These are phyloP conservation scores for Ceratitis capitata DNA, from an alignment of 1,140 invertebrate genomes.

Conservation along the genomic window DNA sequence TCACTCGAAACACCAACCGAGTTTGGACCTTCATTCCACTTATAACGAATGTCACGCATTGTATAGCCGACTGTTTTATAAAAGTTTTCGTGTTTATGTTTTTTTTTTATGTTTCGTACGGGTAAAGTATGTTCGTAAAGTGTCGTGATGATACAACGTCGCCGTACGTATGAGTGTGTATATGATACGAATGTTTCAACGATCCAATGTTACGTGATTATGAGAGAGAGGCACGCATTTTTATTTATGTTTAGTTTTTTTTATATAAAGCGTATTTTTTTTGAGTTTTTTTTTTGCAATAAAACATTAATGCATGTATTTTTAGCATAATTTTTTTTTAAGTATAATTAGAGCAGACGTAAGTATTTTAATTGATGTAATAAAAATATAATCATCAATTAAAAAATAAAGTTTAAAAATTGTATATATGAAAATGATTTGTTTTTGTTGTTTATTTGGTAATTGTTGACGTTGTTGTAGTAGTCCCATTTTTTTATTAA, in stretches of 20 bases:
- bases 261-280: no score
- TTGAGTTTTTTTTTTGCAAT: no score
- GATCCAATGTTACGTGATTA: not conserved
- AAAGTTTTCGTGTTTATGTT: not conserved
- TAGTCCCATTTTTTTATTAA: conserved; percentile 52
- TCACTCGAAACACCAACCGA: conserved; percentile 92
- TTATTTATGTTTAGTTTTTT: no score
- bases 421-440: not conserved
- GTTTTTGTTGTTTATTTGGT: conserved; percentile 41
- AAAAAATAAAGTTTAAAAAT: not conserved
- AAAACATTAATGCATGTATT: no score
- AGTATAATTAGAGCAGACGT: no score
- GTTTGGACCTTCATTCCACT: conserved; percentile 92
- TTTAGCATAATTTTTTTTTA: no score
- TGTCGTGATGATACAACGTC: no score
- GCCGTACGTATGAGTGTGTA: not conserved
- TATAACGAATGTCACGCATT: conserved; percentile 96
- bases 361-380: no score
- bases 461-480: conserved; percentile 45
- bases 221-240: not conserved
- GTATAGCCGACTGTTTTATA: conserved; percentile 88
- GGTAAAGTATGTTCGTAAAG: not conserved
- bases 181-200: not conserved
- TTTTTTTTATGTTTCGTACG: conserved; percentile 1
- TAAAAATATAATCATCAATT: not conserved